These are phyloP conservation scores for Remorina albescens DNA, from an alignment of 2,797 vertebrate species.

Conservation along the genomic window DNA sequence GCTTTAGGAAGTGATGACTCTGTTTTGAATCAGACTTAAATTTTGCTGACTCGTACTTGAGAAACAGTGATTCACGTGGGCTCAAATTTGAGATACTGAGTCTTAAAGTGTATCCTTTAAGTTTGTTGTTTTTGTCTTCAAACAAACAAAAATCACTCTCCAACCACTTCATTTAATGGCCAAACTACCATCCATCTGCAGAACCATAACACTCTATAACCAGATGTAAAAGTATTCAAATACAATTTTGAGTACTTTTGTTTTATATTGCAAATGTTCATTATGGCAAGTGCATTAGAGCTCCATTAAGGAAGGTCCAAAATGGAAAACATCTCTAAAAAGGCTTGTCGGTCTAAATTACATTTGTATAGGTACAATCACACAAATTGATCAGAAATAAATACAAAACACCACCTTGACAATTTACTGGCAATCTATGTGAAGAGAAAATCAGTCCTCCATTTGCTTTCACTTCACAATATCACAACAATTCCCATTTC, in stretches of 20 bases:
- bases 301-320: too few species aligned
- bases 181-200: conserved; percentile 15
- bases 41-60: conserved; percentile 8
- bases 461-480: background rate
- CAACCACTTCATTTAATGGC: conserved; percentile 39
- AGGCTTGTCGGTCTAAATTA: background rate
- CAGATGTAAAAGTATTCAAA: conserved; percentile 28
- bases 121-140: background rate
- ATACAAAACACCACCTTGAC: background rate
- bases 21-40: background rate
- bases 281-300: conserved; percentile 1
- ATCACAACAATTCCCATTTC: background rate
- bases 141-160: conserved; percentile 20
- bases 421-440: background rate
- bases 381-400: background rate
- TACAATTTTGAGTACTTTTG: background rate
- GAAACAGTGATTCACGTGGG: conserved; percentile 24
- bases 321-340: conserved; percentile 13
- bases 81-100: background rate
- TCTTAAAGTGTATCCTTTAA: background rate
- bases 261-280: conserved; percentile 10
- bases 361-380: background rate
- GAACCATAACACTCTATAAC: conserved; percentile 19
- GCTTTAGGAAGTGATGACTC: background rate
- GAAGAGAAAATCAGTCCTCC: background rate